These are phyloP conservation scores for Bombus ignitus DNA, from an alignment of 1,140 invertebrate genomes.

Conservation along the genomic window DNA sequence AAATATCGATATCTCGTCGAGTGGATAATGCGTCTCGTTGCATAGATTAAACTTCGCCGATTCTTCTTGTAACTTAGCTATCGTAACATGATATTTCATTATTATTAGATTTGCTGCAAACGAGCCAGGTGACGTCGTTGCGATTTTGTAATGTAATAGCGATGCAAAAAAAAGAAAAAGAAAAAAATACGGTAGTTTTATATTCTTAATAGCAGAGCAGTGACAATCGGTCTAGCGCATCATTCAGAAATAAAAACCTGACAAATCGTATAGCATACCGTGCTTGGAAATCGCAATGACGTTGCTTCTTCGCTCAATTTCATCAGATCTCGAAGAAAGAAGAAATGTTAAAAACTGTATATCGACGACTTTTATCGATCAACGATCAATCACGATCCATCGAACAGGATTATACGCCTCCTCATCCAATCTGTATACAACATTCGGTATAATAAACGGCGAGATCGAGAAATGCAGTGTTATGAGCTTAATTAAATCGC, in stretches of 20 bases:
- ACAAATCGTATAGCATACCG: too few species aligned
- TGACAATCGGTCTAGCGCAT: too few species aligned
- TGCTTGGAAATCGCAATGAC: too few species aligned
- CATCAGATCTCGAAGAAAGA: not conserved
- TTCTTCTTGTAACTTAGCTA: not conserved
- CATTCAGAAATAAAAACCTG: too few species aligned
- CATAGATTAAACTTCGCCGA: not conserved
- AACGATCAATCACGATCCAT: not conserved
- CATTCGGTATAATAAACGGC: not conserved
- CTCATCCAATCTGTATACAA: not conserved
- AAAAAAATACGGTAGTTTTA: too few species aligned
- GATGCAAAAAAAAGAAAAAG: too few species aligned
- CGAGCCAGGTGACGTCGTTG: too few species aligned
- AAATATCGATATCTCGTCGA: not conserved
- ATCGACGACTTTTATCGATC: constrained; percentile 1
- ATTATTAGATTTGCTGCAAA: too few species aligned
- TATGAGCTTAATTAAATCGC: constrained; percentile 25
- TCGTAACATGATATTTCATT: not conserved
- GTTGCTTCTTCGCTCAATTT: too few species aligned
- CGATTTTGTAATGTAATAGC: too few species aligned
- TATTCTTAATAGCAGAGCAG: too few species aligned
- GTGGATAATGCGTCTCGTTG: not conserved
- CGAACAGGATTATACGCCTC: not conserved
- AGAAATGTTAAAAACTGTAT: too few species aligned
- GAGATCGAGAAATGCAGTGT: constrained; percentile 7